These are phyloP conservation scores for Temnothorax ravouxi DNA, from an alignment of 2,888 invertebrate genomes.

Conservation along the genomic window DNA sequence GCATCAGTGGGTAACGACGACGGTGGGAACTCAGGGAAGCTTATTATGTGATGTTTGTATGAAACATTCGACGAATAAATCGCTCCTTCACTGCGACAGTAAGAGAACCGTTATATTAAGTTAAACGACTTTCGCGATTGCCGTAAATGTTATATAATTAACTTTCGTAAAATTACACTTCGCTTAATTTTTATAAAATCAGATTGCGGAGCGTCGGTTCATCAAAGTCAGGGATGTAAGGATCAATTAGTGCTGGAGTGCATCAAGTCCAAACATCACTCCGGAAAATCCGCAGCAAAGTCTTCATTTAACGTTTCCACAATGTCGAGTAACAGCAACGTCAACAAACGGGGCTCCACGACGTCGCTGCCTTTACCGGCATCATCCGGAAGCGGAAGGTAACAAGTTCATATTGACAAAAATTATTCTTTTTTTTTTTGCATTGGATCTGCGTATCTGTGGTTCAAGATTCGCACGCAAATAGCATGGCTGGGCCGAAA, in stretches of 20 bases:
- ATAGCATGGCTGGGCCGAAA: conserved; percentile 81
- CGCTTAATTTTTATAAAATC: conserved; percentile 21
- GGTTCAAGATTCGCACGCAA: conserved; percentile 83
- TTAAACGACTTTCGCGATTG: neutral
- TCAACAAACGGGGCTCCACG: conserved; percentile 83
- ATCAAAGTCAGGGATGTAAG: conserved; percentile 93
- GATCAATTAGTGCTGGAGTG: conserved; percentile 94
- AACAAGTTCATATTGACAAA: conserved; percentile 66
- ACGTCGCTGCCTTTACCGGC: conserved; percentile 82
- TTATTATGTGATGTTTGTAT: conserved; percentile 93
- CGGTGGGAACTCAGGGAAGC: conserved; percentile 89
- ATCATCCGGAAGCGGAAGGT: conserved; percentile 83
- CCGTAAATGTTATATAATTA: conserved; percentile 15
- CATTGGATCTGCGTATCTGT: conserved; percentile 81
- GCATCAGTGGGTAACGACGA: conserved; percentile 90
- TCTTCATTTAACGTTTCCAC: conserved; percentile 82
- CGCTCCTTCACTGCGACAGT: conserved; percentile 95
- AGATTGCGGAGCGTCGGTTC: conserved; percentile 95
- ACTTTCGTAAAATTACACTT: neutral
- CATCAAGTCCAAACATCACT: conserved; percentile 89
- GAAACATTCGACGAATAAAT: conserved; percentile 92
- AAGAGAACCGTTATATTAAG: conserved; percentile 81
- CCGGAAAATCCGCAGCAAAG: conserved; percentile 83
- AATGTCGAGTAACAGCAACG: conserved; percentile 77
- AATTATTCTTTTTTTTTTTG: conserved; percentile 73